Base-by-base conservation (phyloP, 2,888 invertebrate genomes). In the Rhagonycha lutea region DNA sequence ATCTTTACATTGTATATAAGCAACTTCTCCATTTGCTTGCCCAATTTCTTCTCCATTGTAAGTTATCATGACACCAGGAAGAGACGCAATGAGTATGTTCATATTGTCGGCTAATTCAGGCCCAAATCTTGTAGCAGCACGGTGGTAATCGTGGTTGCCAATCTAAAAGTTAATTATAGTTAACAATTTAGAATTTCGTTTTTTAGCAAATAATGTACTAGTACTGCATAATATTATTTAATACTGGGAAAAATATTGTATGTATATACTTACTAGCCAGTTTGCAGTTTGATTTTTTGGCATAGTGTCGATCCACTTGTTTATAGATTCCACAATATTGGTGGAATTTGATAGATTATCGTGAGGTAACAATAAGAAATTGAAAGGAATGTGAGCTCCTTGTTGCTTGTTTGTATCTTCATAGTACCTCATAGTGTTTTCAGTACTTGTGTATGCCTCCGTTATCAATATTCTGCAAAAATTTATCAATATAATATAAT, bases 11-110 rank as follows among this genome's bases (percentile, higher is more conserved):
- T 89, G 85, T 24, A 87, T 86, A 82, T 85, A 90, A 0, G 89
- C 88, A 14, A 92, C 90, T 61, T 88, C 86, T 67, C 89, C 88
- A 83, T 94, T 91, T 78, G 88, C 85, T 92, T 94, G 92, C 0
- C 93, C 95, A 68, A 96, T 90, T 88, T 96, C 95, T 83, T 96
- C 95, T 4, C 95, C 96, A 89, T 97, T 95, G 84, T 98, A 98
- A 0, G 95, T 94, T 8, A 97, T 92, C 23, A 94, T 92, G 4
- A 96, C 91, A 61, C 98, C 98, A 1, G 96, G 97, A 72, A 98
- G 88, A n/a, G 96, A 89, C 84, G 96, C 89, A 18, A 93, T 89
- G 72, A 98, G 85, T 94, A 97, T 95, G 84, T 96, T 95, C 83
- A 96, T 90, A 12, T 93, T 94, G 86, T 96, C 96, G 0, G 93